Evolutionary conservation across 2,113 vertebrate species (phyloP).

Genomic region (Smithornis capensis): DNA sequence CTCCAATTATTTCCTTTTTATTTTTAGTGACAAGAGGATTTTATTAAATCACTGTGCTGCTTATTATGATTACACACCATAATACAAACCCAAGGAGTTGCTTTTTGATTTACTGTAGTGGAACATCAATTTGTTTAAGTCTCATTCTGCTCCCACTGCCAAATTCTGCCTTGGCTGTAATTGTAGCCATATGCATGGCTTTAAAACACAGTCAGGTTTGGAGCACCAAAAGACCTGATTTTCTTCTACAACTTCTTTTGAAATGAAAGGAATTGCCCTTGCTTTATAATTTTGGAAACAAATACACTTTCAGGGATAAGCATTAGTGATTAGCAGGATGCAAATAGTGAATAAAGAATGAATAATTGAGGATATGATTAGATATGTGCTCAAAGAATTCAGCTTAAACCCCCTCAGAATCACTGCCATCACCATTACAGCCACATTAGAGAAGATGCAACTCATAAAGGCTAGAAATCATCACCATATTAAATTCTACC

Average conservation of each 20-base stretch:
- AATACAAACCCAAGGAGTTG: conserved; percentile 67
- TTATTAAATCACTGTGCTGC: conserved; percentile 74
- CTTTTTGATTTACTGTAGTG: conserved; percentile 71
- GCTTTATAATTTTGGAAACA: conserved; percentile 44
- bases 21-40: conserved; percentile 72
- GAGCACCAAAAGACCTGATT: neutral
- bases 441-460: conserved; percentile 42
- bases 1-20: conserved; percentile 82
- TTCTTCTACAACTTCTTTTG: conserved; percentile 6
- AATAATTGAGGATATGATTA: conserved; percentile 43
- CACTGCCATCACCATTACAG: neutral
- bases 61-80: conserved; percentile 52
- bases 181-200: conserved; percentile 54
- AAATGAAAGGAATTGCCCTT: conserved; percentile 52
- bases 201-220: conserved; percentile 45
- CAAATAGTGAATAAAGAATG: conserved; percentile 38
- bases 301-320: neutral
- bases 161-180: conserved; percentile 70
- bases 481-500: conserved; percentile 74
- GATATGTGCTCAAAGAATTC: conserved; percentile 59
- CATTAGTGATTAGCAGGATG: neutral
- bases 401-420: neutral
- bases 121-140: conserved; percentile 77
- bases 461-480: conserved; percentile 74
- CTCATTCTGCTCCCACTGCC: conserved; percentile 72